Evolutionary conservation across 2,888 invertebrate genomes (phyloP).

Genomic region (Caenorhabditis wallacei): DNA sequence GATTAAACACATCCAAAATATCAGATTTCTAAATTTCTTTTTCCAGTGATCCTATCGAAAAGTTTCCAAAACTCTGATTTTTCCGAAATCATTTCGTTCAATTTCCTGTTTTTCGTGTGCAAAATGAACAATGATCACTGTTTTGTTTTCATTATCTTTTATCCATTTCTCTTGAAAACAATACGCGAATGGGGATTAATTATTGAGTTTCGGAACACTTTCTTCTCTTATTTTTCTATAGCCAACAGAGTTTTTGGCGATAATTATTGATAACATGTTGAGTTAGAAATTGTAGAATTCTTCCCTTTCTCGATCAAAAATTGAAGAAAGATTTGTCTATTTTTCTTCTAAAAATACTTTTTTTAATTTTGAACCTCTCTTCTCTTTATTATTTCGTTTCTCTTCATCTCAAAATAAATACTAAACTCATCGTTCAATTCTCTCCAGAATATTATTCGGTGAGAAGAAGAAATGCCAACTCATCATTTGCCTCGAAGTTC

Average conservation of each 20-base stretch:
- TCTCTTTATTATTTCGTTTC: not conserved
- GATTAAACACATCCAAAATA: slow-evolving; percentile 5
- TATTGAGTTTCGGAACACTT: not conserved
- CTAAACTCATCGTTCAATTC: not conserved
- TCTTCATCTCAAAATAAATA: not conserved
- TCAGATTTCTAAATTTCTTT: not conserved
- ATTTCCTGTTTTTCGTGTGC: not conserved
- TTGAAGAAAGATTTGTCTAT: too few species aligned
- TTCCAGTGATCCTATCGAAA: not conserved
- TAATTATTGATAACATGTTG: not conserved
- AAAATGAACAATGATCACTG: slow-evolving; percentile 5
- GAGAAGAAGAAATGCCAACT: slow-evolving; percentile 5
- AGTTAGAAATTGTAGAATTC: not conserved
- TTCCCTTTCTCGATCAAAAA: too few species aligned
- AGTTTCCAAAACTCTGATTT: not conserved
- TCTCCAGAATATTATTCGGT: slow-evolving; percentile 12
- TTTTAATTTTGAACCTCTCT: not conserved
- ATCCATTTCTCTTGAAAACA: not conserved
- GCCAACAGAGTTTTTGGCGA: not conserved
- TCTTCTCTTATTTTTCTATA: not conserved
- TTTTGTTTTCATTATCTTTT: slow-evolving; percentile 1
- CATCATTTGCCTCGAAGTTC: slow-evolving; percentile 66
- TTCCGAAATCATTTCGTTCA: not conserved
- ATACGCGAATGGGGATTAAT: slow-evolving; percentile 6
- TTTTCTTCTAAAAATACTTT: not conserved